Evolutionary conservation across 2,797 vertebrate species (phyloP).

Genomic region (Lemur catta): DNA sequence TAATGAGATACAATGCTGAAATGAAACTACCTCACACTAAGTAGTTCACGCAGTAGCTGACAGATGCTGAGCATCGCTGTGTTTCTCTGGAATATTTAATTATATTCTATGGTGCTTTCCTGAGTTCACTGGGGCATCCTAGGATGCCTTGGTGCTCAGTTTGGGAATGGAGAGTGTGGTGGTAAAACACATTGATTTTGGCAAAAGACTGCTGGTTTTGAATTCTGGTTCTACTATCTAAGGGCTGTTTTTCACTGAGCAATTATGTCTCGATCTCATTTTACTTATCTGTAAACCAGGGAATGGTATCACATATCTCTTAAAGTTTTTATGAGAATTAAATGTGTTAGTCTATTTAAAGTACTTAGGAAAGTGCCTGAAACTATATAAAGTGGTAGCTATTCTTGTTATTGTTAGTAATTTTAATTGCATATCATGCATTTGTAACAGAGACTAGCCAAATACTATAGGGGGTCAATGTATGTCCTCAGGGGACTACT

Average conservation of each 20-base stretch:
- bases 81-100: neutral
- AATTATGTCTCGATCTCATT: neutral
- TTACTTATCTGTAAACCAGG: neutral
- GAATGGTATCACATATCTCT: neutral
- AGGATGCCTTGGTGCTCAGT: neutral
- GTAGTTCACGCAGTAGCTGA: neutral
- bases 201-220: neutral
- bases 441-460: neutral
- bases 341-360: neutral
- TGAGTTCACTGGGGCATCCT: neutral
- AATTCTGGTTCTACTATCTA: neutral
- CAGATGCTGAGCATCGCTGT: neutral
- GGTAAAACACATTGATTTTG: neutral
- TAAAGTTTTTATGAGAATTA: neutral
- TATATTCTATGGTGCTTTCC: no score
- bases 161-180: neutral
- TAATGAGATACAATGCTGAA: neutral
- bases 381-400: neutral
- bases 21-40: neutral
- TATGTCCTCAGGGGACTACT: neutral
- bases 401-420: neutral
- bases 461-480: fast-evolving
- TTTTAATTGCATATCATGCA: neutral
- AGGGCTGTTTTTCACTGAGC: neutral
- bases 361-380: neutral